Base-by-base conservation (phyloP, 2,888 invertebrate genomes). In the Tryphoninae sp. region DNA sequence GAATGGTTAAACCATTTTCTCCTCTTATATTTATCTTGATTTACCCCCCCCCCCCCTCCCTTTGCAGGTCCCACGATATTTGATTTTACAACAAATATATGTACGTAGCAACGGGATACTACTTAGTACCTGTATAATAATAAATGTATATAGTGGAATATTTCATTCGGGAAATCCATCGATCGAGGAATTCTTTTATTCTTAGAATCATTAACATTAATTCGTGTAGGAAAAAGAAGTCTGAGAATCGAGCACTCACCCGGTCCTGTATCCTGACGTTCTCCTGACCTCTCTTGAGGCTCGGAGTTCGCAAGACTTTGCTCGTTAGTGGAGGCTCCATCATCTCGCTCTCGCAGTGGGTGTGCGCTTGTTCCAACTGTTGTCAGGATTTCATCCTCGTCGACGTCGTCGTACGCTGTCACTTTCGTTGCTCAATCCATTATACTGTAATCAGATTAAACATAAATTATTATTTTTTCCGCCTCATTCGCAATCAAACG, bases 201-300 rank as follows among this genome's bases (percentile, higher is more conserved):
- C 33, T 33, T 33, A 33, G 33, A 6, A 33, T 33, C 6, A 45
- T 45, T 1, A 13, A 45, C 13, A 0, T 45, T 45, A 11, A 13
- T 45, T 45, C 13, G 2, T 7, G 45, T 13, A 13, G 11, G 2
- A 9, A 45, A 49, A 65, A 71, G 26, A 61, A 68, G 11, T 13
- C 76, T 82, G 16, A 49, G 11, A 55, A 68, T 58, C 8, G 23
- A 68, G 67, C 83, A 95, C 96, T 96, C 87, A 96, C 96, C 94
- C 96, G 94, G 92, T 96, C 95, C 68, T 95, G 94, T 80, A 96
- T 95, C 78, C 95, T 94, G 86, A 96, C 95, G 89, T 96, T 96
- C 90, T 95, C 94, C 91, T 96, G 96, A 85, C 96, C 96, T 89
- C 96, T 94, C 89, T 96, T 96, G 87, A 96, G 92, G 49, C 95